Evolutionary conservation across 2,797 vertebrate genomes (phyloP).

Genomic region (Lates japonicus): DNA sequence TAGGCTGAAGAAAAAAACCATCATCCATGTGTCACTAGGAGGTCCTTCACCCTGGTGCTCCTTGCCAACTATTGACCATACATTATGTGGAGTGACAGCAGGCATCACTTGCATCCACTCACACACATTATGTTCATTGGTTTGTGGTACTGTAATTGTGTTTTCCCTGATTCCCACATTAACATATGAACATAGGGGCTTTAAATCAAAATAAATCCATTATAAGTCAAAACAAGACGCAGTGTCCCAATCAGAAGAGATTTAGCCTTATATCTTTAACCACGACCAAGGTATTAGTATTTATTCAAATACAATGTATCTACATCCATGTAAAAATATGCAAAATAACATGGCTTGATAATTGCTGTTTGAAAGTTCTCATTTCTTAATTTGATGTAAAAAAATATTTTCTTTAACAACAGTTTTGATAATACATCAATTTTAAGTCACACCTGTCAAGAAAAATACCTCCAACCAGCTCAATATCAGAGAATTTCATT

Average conservation of each 20-base stretch:
- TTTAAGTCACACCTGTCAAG: not conserved
- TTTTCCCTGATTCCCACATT: not conserved
- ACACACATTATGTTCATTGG: no score
- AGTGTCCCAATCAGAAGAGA: not conserved
- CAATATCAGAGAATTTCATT: no score
- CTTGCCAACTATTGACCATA: conserved; percentile 25
- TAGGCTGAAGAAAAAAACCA: not conserved
- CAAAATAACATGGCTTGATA: not conserved
- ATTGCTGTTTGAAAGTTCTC: not conserved
- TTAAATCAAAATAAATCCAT: not conserved
- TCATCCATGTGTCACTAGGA: conserved; percentile 5
- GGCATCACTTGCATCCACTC: no score
- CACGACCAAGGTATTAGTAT: not conserved
- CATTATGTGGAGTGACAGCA: conserved; percentile 30
- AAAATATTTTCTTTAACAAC: no score
- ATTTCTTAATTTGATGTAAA: not conserved
- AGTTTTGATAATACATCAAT: not conserved
- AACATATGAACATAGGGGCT: not conserved
- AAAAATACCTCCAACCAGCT: not conserved
- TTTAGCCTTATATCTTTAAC: not conserved
- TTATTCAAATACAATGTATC: not conserved
- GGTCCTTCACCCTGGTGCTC: not conserved
- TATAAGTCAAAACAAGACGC: not conserved
- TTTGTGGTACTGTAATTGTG: not conserved
- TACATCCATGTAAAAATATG: not conserved